These are phyloP conservation scores for Siderastrea radians DNA, from an alignment of 92 coral and sea anemone species.

Conservation along the genomic window DNA sequence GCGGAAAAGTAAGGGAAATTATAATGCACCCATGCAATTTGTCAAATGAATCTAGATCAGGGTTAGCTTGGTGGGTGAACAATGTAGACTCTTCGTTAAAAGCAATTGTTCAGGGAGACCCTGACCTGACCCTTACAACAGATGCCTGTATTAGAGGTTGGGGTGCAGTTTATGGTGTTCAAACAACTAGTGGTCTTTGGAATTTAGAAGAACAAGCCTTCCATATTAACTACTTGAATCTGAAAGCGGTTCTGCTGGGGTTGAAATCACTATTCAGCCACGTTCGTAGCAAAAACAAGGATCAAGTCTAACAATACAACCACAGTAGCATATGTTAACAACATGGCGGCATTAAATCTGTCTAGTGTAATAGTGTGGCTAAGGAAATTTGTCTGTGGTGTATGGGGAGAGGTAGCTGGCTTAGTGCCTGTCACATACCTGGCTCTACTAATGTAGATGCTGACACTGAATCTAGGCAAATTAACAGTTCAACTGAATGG, in stretches of 20 bases:
- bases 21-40: slow-evolving; percentile 17
- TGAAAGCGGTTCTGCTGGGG: slow-evolving; percentile 63
- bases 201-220: slow-evolving; percentile 13
- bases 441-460: slow-evolving; percentile 37
- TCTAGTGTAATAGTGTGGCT: slow-evolving; percentile 33
- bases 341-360: slow-evolving; percentile 23
- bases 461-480: slow-evolving; percentile 25
- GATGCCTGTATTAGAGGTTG: slow-evolving; percentile 47
- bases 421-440: slow-evolving; percentile 56
- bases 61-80: slow-evolving; percentile 38
- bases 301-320: slow-evolving; percentile 45
- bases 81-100: slow-evolving; percentile 29
- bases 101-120: slow-evolving; percentile 1
- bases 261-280: slow-evolving; percentile 32
- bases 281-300: not conserved
- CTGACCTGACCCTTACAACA: slow-evolving; percentile 34
- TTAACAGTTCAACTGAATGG: slow-evolving; percentile 52
- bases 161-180: slow-evolving; percentile 29
- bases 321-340: slow-evolving; percentile 28
- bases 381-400: slow-evolving; percentile 40
- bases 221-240: slow-evolving; percentile 28
- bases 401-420: slow-evolving; percentile 28
- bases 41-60: slow-evolving; percentile 14
- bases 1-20: slow-evolving; percentile 21
- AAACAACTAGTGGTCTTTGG: slow-evolving; percentile 32